Conservation (phyloP, 2,888 invertebrate genomes). For the Synanthedon vespiformis region DNA sequence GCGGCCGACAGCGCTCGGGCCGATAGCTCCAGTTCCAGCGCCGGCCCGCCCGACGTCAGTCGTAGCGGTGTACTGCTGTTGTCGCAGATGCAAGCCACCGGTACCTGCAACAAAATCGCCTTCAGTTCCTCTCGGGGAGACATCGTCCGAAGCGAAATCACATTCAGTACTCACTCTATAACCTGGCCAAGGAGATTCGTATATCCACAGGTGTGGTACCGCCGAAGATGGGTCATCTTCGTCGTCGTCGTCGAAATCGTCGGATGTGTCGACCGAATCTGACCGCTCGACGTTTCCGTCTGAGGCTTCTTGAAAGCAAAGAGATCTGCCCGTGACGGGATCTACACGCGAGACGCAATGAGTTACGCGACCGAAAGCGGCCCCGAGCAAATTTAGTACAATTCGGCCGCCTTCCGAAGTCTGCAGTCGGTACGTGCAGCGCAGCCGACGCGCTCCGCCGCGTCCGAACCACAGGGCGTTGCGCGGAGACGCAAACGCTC, state of each 20-base stretch:
- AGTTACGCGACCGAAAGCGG: constrained; percentile 74
- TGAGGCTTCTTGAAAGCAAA: constrained; percentile 29
- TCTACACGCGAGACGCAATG: constrained; percentile 79
- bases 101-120: constrained; percentile 43
- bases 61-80: constrained; percentile 63
- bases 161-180: constrained; percentile 46
- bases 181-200: constrained; percentile 80
- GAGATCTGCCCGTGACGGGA: constrained; percentile 76
- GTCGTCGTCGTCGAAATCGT: constrained; percentile 21
- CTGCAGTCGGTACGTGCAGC: constrained; percentile 83
- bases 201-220: constrained; percentile 69
- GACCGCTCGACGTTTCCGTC: constrained; percentile 11
- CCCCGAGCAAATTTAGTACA: constrained; percentile 75
- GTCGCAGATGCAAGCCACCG: constrained; percentile 84
- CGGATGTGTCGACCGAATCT: constrained; percentile 8
- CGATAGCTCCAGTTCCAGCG: constrained; percentile 81
- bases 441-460: constrained; percentile 81
- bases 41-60: constrained; percentile 35
- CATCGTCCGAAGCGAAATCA: no score
- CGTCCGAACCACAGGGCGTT: constrained; percentile 88
- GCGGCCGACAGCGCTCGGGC: constrained; percentile 79
- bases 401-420: constrained; percentile 76
- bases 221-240: constrained; percentile 51
- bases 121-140: not conserved
- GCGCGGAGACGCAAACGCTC: constrained; percentile 78